A percentile compares a stretch with the other conserved stretches of the same genome.
phyloP scores from a whole-genome alignment of 1,140 invertebrate genomes.

The Drosophila tropicalis region DNA sequence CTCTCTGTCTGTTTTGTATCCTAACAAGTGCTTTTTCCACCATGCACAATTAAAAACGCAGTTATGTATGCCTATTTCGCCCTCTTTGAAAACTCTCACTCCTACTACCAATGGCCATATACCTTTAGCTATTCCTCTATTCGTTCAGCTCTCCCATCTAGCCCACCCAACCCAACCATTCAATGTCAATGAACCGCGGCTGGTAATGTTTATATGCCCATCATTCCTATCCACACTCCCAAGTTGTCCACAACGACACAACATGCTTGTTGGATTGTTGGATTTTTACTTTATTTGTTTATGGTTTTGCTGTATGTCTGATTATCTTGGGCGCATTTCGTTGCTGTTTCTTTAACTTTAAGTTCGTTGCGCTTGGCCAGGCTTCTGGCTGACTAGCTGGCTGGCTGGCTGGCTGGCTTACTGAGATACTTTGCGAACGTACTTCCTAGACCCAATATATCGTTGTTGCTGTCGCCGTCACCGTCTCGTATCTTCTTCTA shows the following conservation, averaged over 20 bases:
- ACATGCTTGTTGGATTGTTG: constrained; percentile 49
- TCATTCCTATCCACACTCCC: constrained; percentile 39
- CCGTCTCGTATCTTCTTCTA: constrained; percentile 32
- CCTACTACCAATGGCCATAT: background rate
- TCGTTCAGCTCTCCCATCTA: constrained; percentile 6
- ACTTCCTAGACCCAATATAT: constrained; percentile 20
- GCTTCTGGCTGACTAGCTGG: constrained; percentile 17
- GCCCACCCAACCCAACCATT: constrained; percentile 61
- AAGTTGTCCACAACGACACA: constrained; percentile 52
- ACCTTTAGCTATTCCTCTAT: background rate
- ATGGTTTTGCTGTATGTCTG: constrained; percentile 69
- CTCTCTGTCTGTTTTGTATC: constrained; percentile 1
- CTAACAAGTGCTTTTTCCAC: constrained; percentile 69
- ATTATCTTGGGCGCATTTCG: constrained; percentile 75
- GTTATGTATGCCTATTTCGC: constrained; percentile 46
- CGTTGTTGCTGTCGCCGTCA: background rate
- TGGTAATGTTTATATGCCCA: constrained; percentile 56
- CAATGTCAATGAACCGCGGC: constrained; percentile 76
- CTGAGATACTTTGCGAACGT: constrained; percentile 5
- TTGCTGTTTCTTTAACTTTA: constrained; percentile 48
- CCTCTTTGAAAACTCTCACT: background rate
- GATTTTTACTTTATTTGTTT: constrained; percentile 80
- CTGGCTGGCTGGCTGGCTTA: background rate
- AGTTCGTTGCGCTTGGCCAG: constrained; percentile 78
- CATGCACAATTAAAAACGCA: constrained; percentile 79